Evolutionary conservation across 2,113 vertebrate genomes (phyloP).

Genomic region (Plecturocebus donacophilus): DNA sequence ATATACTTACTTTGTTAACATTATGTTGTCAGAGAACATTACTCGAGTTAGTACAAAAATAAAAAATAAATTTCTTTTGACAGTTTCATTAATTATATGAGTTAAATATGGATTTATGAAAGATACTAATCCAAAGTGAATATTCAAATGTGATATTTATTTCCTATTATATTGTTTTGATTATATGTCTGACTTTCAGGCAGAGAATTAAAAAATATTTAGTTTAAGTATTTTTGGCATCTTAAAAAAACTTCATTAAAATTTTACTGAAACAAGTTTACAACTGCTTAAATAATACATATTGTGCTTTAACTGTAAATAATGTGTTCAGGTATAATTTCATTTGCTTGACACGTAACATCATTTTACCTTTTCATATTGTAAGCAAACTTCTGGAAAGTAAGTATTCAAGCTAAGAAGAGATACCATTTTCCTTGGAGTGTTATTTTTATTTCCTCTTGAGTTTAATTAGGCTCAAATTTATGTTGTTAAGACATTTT

Average conservation of each 20-base stretch:
- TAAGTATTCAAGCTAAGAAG: neutral
- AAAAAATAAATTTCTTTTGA: slow-evolving; percentile 79
- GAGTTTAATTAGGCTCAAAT: neutral
- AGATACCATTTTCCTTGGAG: neutral
- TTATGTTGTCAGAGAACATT: slow-evolving; percentile 74
- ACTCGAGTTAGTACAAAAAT: slow-evolving; percentile 77
- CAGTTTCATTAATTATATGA: slow-evolving; percentile 81
- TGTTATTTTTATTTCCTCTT: slow-evolving; percentile 16
- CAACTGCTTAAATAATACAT: slow-evolving; percentile 82
- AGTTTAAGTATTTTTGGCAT: slow-evolving; percentile 81
- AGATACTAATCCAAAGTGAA: slow-evolving; percentile 79
- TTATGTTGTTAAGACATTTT: neutral
- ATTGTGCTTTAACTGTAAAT: slow-evolving; percentile 80
- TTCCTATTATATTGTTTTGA: neutral
- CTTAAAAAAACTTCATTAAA: slow-evolving; percentile 80
- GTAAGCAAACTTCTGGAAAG: slow-evolving; percentile 78
- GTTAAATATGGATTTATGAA: slow-evolving; percentile 72
- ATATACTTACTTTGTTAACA: slow-evolving; percentile 74
- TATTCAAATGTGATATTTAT: slow-evolving; percentile 75
- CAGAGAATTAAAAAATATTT: slow-evolving; percentile 77
- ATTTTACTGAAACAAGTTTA: slow-evolving; percentile 76
- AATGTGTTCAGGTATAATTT: slow-evolving; percentile 77
- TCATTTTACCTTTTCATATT: slow-evolving; percentile 75
- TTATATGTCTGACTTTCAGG: slow-evolving; percentile 56
- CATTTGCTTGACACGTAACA: slow-evolving; percentile 73